Evolutionary conservation across 2,113 vertebrate species (phyloP).

Genomic region (Leiothrix lutea): DNA sequence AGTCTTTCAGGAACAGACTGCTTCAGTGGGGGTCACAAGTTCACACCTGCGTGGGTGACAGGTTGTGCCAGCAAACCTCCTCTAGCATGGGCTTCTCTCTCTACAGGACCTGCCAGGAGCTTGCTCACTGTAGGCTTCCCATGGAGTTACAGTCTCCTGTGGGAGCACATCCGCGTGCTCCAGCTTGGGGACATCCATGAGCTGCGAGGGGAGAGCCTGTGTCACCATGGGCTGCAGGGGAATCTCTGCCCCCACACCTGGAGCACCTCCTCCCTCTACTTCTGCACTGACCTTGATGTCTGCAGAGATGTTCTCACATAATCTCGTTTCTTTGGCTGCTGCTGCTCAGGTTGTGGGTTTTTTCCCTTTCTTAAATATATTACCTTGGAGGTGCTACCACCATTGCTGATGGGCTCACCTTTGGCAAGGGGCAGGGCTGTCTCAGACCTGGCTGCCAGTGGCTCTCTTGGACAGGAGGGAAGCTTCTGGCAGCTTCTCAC

Average conservation of each 20-base stretch:
- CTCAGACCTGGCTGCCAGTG: background rate
- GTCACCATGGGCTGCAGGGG: background rate
- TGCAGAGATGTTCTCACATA: background rate
- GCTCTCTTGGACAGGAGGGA: background rate
- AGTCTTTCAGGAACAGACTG: background rate
- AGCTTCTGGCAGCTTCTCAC: background rate
- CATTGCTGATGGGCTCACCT: background rate
- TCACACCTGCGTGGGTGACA: background rate
- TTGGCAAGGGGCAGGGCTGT: accelerated
- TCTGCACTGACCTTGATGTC: background rate
- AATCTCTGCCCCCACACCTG: background rate
- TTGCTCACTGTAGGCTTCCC: background rate
- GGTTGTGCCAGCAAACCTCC: background rate
- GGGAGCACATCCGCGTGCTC: accelerated
- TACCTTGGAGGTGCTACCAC: background rate
- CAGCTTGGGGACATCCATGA: background rate
- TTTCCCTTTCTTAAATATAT: background rate
- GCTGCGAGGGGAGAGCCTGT: background rate
- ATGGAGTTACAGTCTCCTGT: background rate
- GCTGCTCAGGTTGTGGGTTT: background rate
- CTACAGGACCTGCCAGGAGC: background rate
- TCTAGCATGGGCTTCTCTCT: background rate
- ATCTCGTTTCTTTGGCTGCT: background rate
- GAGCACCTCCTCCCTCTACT: background rate
- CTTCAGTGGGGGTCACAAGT: background rate